phyloP scores from a whole-genome alignment of 2,888 invertebrate species.

The Heliconius hortense region DNA sequence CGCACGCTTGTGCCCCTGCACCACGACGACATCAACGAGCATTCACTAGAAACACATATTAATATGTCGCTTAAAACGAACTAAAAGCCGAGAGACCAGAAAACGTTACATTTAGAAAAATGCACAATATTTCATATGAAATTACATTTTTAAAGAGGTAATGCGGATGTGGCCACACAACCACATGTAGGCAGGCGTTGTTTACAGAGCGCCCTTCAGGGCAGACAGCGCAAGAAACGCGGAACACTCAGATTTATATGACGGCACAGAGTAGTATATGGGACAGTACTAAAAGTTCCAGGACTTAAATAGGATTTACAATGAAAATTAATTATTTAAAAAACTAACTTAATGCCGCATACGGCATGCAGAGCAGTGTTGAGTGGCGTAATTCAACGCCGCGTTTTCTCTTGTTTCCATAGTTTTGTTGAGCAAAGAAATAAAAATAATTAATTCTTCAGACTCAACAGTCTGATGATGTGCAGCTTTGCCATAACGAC shows the following conservation, averaged over 20 bases:
- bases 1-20: too few species aligned
- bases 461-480: neutral
- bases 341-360: too few species aligned
- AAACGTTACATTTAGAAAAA: constrained; percentile 26
- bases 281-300: constrained; percentile 19
- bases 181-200: constrained; percentile 31
- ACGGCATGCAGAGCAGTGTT: neutral
- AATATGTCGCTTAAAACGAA: neutral
- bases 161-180: constrained; percentile 29
- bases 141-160: constrained; percentile 35
- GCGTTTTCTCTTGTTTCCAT: too few species aligned
- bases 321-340: neutral
- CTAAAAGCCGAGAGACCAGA: constrained; percentile 6
- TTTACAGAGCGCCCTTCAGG: constrained; percentile 34
- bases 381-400: neutral
- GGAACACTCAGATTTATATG: constrained; percentile 43
- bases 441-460: neutral
- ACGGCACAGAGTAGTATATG: constrained; percentile 32
- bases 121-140: constrained; percentile 28
- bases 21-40: too few species aligned
- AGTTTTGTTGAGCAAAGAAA: too few species aligned
- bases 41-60: neutral
- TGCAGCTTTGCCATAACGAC: too few species aligned
- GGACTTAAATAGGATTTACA: neutral
- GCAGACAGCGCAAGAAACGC: constrained; percentile 44